phyloP scores from a whole-genome alignment of 2,888 invertebrate genomes.

The Melanophora roralis region DNA sequence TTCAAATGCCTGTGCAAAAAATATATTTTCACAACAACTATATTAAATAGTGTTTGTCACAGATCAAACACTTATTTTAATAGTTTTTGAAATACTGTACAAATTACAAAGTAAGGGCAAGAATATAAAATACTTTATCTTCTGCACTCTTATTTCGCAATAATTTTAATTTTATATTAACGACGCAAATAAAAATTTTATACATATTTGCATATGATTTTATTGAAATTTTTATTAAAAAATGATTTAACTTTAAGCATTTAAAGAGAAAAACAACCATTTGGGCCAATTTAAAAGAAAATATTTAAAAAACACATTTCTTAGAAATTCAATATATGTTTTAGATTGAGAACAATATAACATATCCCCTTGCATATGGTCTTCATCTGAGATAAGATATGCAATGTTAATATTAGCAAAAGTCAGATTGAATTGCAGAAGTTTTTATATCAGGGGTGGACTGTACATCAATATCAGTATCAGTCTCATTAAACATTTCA shows the following conservation, averaged over 20 bases:
- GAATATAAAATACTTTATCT: slow-evolving; percentile 2
- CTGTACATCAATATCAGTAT: no score
- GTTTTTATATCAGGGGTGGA: no score
- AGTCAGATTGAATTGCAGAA: no score
- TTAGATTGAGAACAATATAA: no score
- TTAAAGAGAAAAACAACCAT: no score
- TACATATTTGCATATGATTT: no score
- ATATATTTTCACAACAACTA: neutral
- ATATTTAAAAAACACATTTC: neutral
- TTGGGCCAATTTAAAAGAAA: neutral
- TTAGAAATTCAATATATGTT: neutral
- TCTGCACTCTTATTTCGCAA: slow-evolving; percentile 1
- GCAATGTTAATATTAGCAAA: no score
- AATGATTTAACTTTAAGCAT: no score
- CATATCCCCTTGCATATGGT: no score
- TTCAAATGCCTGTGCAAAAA: no score
- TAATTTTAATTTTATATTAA: neutral
- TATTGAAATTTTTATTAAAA: neutral
- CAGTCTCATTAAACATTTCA: no score
- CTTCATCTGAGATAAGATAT: no score
- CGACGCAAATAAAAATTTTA: slow-evolving; percentile 3
- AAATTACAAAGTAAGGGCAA: neutral
- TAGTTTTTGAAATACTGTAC: neutral
- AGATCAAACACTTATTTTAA: slow-evolving; percentile 28
- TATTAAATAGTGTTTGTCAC: slow-evolving; percentile 30